Percentiles rank a stretch among this genome's conserved stretches.
Evolutionary conservation across 2,888 invertebrate species (phyloP).

Genomic region (Lacanobia wlatinum): DNA sequence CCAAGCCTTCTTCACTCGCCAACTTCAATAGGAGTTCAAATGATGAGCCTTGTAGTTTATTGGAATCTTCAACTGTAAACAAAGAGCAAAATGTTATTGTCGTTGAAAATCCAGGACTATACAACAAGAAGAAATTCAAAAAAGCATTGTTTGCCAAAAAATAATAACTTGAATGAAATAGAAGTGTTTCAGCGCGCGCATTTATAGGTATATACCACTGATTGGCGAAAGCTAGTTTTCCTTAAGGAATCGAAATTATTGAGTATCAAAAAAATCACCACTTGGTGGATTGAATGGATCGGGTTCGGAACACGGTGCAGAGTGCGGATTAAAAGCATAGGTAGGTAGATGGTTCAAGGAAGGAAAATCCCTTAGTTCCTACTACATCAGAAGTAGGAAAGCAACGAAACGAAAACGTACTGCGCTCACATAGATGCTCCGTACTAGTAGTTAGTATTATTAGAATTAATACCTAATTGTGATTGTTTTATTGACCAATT

Average conservation of each 20-base stretch:
- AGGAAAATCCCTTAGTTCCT: neutral
- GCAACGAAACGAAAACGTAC: no score
- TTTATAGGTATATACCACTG: no score
- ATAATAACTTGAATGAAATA: neutral
- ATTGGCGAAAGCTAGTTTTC: neutral
- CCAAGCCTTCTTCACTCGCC: slow-evolving; percentile 92
- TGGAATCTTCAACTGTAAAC: slow-evolving; percentile 93
- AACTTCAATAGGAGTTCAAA: slow-evolving; percentile 92
- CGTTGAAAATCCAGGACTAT: neutral
- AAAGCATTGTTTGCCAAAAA: neutral
- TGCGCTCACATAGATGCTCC: no score
- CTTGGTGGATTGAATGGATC: neutral
- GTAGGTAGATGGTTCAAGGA: neutral
- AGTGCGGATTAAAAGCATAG: neutral
- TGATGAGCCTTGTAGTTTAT: slow-evolving; percentile 92
- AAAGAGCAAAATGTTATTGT: slow-evolving; percentile 3
- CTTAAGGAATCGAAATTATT: neutral
- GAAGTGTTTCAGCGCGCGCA: neutral
- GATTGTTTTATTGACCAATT: no score
- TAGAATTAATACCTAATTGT: no score
- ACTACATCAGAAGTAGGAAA: no score
- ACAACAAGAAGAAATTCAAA: neutral
- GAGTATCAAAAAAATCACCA: neutral
- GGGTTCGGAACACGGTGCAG: neutral
- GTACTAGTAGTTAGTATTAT: no score